Percentiles rank a stretch among this genome's conserved stretches.
These are phyloP conservation scores for Sturmia bella DNA, from an alignment of 2,888 invertebrate species.

Conservation along the genomic window DNA sequence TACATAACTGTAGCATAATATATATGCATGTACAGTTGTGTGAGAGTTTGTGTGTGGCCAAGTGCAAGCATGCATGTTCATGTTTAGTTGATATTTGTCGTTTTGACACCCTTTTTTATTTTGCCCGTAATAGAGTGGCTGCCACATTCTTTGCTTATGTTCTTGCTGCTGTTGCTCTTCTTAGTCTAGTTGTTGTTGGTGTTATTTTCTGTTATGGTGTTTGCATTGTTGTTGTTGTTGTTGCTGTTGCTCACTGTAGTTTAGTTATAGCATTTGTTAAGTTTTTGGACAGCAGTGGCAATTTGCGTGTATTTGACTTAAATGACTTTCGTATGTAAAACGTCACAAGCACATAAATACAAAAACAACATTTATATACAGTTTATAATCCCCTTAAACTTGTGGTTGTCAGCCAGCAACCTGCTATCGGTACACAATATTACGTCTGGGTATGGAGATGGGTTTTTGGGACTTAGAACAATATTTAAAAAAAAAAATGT, in stretches of 20 bases:
- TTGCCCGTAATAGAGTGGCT: constrained; percentile 61
- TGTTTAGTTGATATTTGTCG: constrained; percentile 70
- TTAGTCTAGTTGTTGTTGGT: constrained; percentile 14
- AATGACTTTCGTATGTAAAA: constrained; percentile 72
- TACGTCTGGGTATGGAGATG: too few species aligned
- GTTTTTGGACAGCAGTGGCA: constrained; percentile 67
- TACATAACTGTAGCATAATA: background rate
- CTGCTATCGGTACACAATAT: too few species aligned
- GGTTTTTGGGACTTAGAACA: too few species aligned
- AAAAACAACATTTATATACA: constrained; percentile 42
- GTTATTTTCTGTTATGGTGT: constrained; percentile 16
- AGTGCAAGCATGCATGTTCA: constrained; percentile 61
- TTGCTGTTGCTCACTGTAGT: constrained; percentile 34
- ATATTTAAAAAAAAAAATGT: too few species aligned
- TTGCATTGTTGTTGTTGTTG: constrained; percentile 24
- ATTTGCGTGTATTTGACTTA: constrained; percentile 73
- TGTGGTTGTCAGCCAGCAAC: too few species aligned
- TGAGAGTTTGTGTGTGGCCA: background rate
- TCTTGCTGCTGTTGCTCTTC: constrained; percentile 28
- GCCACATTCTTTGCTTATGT: constrained; percentile 55
- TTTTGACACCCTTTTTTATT: constrained; percentile 69
- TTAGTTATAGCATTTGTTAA: constrained; percentile 64
- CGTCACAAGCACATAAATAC: constrained; percentile 60
- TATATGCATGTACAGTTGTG: too few species aligned
- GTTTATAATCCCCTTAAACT: constrained; percentile 28